Conservation (phyloP, 2,888 invertebrate genomes). For the Cyclophora albipunctata region DNA sequence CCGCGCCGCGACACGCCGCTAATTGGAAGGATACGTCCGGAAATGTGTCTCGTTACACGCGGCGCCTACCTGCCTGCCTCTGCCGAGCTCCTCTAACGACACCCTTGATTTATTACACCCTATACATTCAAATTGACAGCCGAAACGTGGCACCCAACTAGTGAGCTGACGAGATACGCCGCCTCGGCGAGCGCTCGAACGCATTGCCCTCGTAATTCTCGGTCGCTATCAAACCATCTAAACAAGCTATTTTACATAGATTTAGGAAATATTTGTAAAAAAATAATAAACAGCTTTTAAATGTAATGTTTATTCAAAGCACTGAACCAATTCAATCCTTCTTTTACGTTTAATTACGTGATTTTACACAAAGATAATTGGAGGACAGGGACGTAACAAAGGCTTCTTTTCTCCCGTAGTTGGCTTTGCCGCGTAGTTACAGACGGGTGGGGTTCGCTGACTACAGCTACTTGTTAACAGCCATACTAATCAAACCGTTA, state of each 20-base stretch:
- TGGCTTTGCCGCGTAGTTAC: too few relatives aligned
- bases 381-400: too few relatives aligned
- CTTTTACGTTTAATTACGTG: too few relatives aligned
- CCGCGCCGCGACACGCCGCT: conserved; percentile 31
- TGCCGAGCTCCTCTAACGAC: conserved; percentile 36
- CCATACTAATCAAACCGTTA: too few relatives aligned
- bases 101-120: conserved; percentile 56
- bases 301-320: too few relatives aligned
- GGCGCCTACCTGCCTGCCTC: conserved; percentile 42
- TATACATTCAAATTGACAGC: conserved; percentile 58
- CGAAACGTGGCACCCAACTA: conserved; percentile 16
- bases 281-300: too few relatives aligned
- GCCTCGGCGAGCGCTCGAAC: neutral
- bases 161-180: neutral
- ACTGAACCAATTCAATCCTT: too few relatives aligned
- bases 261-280: neutral
- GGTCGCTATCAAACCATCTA: too few relatives aligned
- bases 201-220: neutral
- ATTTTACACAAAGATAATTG: too few relatives aligned
- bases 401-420: too few relatives aligned
- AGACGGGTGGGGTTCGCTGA: too few relatives aligned
- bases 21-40: conserved; percentile 68
- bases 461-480: too few relatives aligned
- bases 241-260: neutral
- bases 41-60: conserved; percentile 64